These are phyloP conservation scores for Conchocele bisecta DNA, from an alignment of 2,888 invertebrate genomes.

Conservation along the genomic window DNA sequence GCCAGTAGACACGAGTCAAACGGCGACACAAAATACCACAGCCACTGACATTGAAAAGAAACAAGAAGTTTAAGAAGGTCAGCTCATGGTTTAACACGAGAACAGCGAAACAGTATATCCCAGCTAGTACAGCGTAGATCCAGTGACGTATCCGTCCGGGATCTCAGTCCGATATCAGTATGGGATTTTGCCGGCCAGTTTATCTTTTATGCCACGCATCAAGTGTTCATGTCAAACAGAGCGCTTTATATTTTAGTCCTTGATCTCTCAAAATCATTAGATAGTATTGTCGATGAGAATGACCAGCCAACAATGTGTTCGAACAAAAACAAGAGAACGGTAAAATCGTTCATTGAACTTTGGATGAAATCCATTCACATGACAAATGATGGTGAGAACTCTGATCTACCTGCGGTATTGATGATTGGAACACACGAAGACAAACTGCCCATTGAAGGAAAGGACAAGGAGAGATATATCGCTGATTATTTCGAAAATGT, in stretches of 20 bases:
- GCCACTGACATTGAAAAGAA: no score
- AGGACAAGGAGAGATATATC: slow-evolving; percentile 6
- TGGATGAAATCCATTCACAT: not conserved
- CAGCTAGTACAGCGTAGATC: not conserved
- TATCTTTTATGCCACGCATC: slow-evolving; percentile 23
- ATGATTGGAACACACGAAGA: slow-evolving; percentile 42
- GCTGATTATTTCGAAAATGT: slow-evolving; percentile 17
- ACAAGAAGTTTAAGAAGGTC: not conserved
- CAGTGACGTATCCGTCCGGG: no score
- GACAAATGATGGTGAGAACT: not conserved
- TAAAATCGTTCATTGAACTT: not conserved
- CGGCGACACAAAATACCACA: not conserved
- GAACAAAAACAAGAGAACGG: not conserved
- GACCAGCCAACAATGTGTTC: not conserved
- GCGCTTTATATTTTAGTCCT: slow-evolving; percentile 20
- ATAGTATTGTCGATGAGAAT: not conserved
- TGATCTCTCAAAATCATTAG: not conserved
- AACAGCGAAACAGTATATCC: not conserved
- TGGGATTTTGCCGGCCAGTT: slow-evolving; percentile 35
- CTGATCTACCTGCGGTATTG: slow-evolving; percentile 16
- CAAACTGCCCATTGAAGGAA: not conserved
- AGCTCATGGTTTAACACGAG: not conserved
- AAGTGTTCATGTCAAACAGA: slow-evolving; percentile 23
- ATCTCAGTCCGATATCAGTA: no score
- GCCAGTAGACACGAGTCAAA: no score